Evolutionary conservation across 1,140 invertebrate genomes (phyloP), one percentile per base, ranked within the genome.

Genomic region (Ostrea edulis): DNA sequence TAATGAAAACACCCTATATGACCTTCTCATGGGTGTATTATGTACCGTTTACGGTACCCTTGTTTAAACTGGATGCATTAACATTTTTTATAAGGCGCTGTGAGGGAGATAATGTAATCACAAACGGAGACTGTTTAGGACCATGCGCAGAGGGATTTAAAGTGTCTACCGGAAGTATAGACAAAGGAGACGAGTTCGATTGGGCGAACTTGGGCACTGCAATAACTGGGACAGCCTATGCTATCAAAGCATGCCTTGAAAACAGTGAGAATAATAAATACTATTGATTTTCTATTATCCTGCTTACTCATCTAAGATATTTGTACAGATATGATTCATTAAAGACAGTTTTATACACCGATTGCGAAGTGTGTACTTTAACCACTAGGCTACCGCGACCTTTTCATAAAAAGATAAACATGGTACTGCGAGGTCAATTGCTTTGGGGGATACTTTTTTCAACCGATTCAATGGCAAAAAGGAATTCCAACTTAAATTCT

Each of bases 181-280:
- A 77, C 12, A 77, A 14, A 12, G 68, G 68, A 35, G 68, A 77
- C 9, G 68, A 77, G 68, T 77, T 77, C 25, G 68, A 77, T 77
- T 77, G 68, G 68, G 29, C 8, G 29, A 77, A 22, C 8, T 77
- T 25, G 11, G 68, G 68, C 5, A 77, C 68, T 11, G 8, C 25
- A 2, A 77, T 77, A 29, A 77, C 14, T 77, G 25, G 22, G 12
- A 77, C 68, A 29, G 68, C 68, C 9, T 77, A 77, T 35, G 68
- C 68, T 29, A 77, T 77, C 3, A 77, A 77, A 77, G 68, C 68
- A 29, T 77, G 68, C 25, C 68, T 77, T 44, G 68, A 77, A 14
- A 25, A 77, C 68, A 77, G 68, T 77, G 25, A 25, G 68, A 29
- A 62, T 62, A 62, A 62, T 62, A 5, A 62, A 62, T 62, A 14